These are phyloP conservation scores for Alfaro cultratus DNA, from an alignment of 2,797 vertebrate genomes.

Conservation along the genomic window DNA sequence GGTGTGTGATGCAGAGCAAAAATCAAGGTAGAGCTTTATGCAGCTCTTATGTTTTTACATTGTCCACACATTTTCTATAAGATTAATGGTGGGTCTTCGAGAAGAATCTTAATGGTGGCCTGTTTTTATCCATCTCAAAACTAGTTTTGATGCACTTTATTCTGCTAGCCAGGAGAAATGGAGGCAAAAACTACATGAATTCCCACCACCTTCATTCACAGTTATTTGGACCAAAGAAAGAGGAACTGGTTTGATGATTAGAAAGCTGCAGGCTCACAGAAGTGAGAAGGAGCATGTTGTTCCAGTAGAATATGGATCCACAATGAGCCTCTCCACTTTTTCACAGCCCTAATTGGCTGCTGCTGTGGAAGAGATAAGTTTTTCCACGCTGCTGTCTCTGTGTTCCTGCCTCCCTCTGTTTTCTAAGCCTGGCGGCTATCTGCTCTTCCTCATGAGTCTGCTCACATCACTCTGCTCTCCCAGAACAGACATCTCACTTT, in stretches of 20 bases:
- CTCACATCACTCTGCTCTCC: slow-evolving; percentile 1
- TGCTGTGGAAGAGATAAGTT: slow-evolving; percentile 57
- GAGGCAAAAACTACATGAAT: slow-evolving; percentile 25
- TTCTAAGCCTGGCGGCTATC: slow-evolving; percentile 25
- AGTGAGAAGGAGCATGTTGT: slow-evolving; percentile 35
- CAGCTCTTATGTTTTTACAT: background rate
- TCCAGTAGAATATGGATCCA: slow-evolving; percentile 50
- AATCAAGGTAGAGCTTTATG: background rate
- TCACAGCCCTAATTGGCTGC: slow-evolving; percentile 75
- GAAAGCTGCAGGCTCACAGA: slow-evolving; percentile 30
- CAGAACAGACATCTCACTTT: slow-evolving; percentile 29
- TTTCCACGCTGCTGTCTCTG: slow-evolving; percentile 63
- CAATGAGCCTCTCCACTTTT: slow-evolving; percentile 52
- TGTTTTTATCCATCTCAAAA: slow-evolving; percentile 5
- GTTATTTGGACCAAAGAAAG: slow-evolving; percentile 23
- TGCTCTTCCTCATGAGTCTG: slow-evolving; percentile 7
- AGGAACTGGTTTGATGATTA: slow-evolving; percentile 42
- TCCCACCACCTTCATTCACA: slow-evolving; percentile 40
- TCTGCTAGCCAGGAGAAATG: slow-evolving; percentile 20
- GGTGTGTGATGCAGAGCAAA: background rate
- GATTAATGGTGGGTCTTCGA: background rate
- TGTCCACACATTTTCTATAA: background rate
- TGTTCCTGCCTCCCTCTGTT: slow-evolving; percentile 39
- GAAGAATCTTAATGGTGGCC: background rate
- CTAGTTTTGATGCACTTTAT: slow-evolving; percentile 14